Percentiles rank a stretch among this genome's conserved stretches.
These are phyloP conservation scores for Euzetes globulus DNA, from an alignment of 2,888 invertebrate genomes.

Conservation along the genomic window DNA sequence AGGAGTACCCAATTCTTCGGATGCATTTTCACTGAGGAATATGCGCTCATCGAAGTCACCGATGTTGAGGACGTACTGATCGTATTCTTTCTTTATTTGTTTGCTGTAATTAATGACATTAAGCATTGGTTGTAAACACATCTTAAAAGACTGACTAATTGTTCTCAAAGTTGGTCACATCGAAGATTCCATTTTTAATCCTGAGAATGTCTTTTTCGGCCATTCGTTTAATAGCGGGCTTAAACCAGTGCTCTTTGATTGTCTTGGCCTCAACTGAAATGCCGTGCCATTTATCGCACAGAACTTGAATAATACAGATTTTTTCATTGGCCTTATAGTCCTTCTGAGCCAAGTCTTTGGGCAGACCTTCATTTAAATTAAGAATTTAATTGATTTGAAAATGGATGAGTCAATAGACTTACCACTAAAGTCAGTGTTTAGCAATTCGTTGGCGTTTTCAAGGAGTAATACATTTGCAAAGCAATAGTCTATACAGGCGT, in stretches of 20 bases:
- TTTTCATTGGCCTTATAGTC: constrained; percentile 57
- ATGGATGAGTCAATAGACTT: constrained; percentile 41
- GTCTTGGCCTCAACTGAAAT: constrained; percentile 78
- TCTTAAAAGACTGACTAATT: constrained; percentile 54
- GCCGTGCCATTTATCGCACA: constrained; percentile 74
- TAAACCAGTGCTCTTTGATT: constrained; percentile 80
- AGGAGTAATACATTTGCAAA: constrained; percentile 76
- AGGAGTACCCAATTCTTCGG: constrained; percentile 55
- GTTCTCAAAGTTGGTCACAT: constrained; percentile 68
- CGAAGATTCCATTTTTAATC: constrained; percentile 58
- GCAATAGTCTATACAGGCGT: constrained; percentile 83
- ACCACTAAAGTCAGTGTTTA: constrained; percentile 77
- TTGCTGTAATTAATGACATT: constrained; percentile 51
- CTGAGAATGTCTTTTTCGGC: constrained; percentile 60
- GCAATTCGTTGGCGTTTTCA: constrained; percentile 64
- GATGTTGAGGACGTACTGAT: constrained; percentile 76
- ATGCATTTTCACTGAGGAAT: constrained; percentile 68
- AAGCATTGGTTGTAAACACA: background rate
- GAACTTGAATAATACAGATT: constrained; percentile 70
- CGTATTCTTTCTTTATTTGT: constrained; percentile 76
- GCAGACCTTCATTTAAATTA: constrained; percentile 56
- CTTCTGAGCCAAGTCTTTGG: constrained; percentile 58
- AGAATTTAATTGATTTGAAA: background rate
- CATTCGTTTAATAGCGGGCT: constrained; percentile 65
- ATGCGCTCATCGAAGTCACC: constrained; percentile 96